Evolutionary conservation across 2,888 invertebrate genomes (phyloP).

Genomic region (Drosophila kuntzei): DNA sequence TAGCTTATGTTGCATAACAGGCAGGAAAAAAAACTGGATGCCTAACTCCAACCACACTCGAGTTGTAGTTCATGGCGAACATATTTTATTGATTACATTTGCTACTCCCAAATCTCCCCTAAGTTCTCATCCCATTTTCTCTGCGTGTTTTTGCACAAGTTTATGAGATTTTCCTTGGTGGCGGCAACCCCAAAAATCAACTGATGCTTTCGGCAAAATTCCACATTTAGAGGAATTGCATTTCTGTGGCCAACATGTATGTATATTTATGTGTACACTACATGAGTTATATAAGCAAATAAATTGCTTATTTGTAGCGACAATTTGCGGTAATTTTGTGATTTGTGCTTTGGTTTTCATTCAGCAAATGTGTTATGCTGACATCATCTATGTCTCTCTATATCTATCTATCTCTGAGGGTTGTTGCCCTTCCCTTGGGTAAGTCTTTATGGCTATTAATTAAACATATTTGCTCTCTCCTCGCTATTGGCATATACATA

Average conservation of each 20-base stretch:
- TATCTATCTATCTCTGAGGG: constrained; percentile 13
- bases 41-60: constrained; percentile 24
- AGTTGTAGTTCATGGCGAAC: constrained; percentile 61
- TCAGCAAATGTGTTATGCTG: constrained; percentile 45
- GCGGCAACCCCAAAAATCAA: constrained; percentile 53
- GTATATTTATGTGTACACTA: constrained; percentile 20
- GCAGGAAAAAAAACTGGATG: constrained; percentile 1
- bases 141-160: constrained; percentile 74
- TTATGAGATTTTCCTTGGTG: constrained; percentile 69
- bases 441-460: constrained; percentile 66
- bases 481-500: constrained; percentile 17
- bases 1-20: constrained; percentile 45
- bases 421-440: constrained; percentile 20
- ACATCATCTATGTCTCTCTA: constrained; percentile 58
- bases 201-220: constrained; percentile 17
- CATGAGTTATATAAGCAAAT: constrained; percentile 71
- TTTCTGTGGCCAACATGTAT: constrained; percentile 37
- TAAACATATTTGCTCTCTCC: constrained; percentile 66
- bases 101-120: constrained; percentile 15
- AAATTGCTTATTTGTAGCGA: constrained; percentile 82
- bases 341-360: constrained; percentile 58
- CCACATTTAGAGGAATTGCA: constrained; percentile 61
- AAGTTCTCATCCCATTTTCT: neutral
- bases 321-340: constrained; percentile 80
- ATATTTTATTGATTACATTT: constrained; percentile 79